phyloP scores from a whole-genome alignment of 2,888 invertebrate species.

The Nezara viridula region DNA sequence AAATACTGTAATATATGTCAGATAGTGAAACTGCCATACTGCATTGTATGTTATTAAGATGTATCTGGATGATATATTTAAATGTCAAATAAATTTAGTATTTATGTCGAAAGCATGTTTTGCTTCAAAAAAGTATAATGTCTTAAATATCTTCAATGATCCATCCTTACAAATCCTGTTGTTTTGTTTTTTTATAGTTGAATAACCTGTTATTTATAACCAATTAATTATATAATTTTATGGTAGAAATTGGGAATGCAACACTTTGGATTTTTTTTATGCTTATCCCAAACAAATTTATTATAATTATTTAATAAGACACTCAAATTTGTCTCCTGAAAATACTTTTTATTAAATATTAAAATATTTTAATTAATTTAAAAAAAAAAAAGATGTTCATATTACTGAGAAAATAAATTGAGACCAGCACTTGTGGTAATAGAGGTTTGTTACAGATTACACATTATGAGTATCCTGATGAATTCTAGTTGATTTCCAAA shows the following conservation, averaged over 20 bases:
- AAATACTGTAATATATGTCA: constrained; percentile 64
- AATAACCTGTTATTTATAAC: neutral
- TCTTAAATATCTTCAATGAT: neutral
- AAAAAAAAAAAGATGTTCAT: neutral
- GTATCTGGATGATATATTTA: constrained; percentile 63
- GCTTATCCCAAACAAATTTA: neutral
- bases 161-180: neutral
- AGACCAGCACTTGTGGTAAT: neutral
- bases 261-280: neutral
- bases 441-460: neutral
- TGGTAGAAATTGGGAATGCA: constrained; percentile 29
- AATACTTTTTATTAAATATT: neutral
- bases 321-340: neutral
- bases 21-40: constrained; percentile 64
- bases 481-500: neutral
- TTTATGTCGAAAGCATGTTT: constrained; percentile 62
- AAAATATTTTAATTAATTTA: neutral
- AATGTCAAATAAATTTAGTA: constrained; percentile 65
- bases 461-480: neutral
- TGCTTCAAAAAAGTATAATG: constrained; percentile 51
- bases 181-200: neutral
- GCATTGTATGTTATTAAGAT: constrained; percentile 61
- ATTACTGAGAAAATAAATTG: neutral
- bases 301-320: neutral
- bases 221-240: neutral